Evolutionary conservation across 2,888 invertebrate species (phyloP).

Genomic region (Stenodema calcarata): DNA sequence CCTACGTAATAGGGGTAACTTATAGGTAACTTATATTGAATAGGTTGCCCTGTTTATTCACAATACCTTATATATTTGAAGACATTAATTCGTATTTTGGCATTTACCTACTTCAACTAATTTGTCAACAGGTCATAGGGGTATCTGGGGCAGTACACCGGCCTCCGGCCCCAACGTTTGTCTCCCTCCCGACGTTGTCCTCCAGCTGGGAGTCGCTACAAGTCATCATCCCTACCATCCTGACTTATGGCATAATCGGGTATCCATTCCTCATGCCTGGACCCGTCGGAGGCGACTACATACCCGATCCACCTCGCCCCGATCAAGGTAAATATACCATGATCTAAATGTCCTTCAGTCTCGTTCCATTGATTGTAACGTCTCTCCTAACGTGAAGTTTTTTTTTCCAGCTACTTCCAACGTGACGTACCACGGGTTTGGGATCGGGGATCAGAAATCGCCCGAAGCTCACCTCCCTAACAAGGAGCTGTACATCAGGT

Average conservation of each 20-base stretch:
- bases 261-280: conserved; percentile 94
- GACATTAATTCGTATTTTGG: no score
- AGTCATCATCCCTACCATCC: conserved; percentile 83
- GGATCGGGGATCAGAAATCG: conserved; percentile 51
- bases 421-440: conserved; percentile 44
- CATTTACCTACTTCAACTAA: no score
- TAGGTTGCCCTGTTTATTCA: no score
- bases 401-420: conserved; percentile 9
- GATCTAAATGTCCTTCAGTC: no score
- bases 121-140: conserved; percentile 74
- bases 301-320: conserved; percentile 61
- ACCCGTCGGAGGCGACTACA: conserved; percentile 88
- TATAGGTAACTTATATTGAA: no score
- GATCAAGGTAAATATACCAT: conserved; percentile 18
- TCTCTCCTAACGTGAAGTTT: no score
- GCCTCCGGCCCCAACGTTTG: conserved; percentile 84
- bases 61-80: no score
- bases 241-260: conserved; percentile 88
- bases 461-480: conserved; percentile 65
- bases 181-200: conserved; percentile 82
- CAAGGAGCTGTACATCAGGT: conserved; percentile 84
- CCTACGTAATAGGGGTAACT: no score
- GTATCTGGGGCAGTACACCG: conserved; percentile 82
- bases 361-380: no score
- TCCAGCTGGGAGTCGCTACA: conserved; percentile 87